Percentiles rank a stretch among this genome's conserved stretches.
phyloP scores from a whole-genome alignment of 2,888 invertebrate genomes.

The Toxonevra muliebris region DNA sequence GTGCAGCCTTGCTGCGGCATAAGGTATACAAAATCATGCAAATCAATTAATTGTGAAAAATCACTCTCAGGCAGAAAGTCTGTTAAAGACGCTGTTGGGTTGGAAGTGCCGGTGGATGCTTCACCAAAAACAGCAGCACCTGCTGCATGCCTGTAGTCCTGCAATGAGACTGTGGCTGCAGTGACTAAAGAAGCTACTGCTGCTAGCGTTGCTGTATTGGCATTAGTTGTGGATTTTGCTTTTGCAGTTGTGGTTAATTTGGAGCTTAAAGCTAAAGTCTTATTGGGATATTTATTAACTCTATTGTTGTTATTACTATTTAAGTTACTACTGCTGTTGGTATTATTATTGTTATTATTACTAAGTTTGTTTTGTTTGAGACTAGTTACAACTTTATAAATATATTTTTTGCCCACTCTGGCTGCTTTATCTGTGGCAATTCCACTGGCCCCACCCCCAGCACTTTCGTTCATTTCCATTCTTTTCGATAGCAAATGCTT shows the following conservation, averaged over 20 bases:
- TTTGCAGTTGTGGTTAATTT: neutral
- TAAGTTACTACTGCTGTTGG: slow-evolving; percentile 1
- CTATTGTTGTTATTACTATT: slow-evolving; percentile 18
- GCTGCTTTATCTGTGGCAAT: slow-evolving; percentile 13
- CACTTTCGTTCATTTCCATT: slow-evolving; percentile 17
- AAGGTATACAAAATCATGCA: slow-evolving; percentile 71
- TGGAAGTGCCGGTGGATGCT: slow-evolving; percentile 32
- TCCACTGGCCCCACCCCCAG: slow-evolving; percentile 8
- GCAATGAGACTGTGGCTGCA: slow-evolving; percentile 33
- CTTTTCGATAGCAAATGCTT: slow-evolving; percentile 40
- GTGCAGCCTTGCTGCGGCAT: slow-evolving; percentile 70
- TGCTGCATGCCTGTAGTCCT: slow-evolving; percentile 35
- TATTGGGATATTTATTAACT: neutral
- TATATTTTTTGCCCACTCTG: slow-evolving; percentile 9
- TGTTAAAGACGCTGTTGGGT: slow-evolving; percentile 17
- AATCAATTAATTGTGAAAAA: slow-evolving; percentile 66
- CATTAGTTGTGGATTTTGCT: too few relatives aligned
- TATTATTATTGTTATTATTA: neutral
- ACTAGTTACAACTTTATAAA: slow-evolving; percentile 6
- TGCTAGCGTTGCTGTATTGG: slow-evolving; percentile 12
- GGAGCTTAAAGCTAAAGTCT: slow-evolving; percentile 6
- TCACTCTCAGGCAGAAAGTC: slow-evolving; percentile 39
- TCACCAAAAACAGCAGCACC: slow-evolving; percentile 22
- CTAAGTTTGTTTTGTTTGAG: neutral
- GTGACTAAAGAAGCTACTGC: slow-evolving; percentile 35